Evolutionary conservation across 2,797 vertebrate species (phyloP).

Genomic region (Gastrophryne carolinensis): DNA sequence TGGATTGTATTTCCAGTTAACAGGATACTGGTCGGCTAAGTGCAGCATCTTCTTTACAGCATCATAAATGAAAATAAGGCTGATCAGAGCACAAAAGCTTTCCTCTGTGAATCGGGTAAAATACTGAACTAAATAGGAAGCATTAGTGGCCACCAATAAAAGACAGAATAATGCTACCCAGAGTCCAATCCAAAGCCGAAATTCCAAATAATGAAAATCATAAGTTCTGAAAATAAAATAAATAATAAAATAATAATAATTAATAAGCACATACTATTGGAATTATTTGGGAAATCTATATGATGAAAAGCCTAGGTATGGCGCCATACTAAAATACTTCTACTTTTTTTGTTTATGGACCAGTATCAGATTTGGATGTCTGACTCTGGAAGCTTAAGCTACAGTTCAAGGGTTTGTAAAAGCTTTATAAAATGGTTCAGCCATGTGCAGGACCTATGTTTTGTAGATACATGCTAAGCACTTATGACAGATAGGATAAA

Average conservation of each 20-base stretch:
- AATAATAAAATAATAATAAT: background rate
- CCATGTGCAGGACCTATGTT: no score
- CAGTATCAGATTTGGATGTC: no score
- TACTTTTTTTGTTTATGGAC: no score
- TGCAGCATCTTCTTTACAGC: slow-evolving; percentile 74
- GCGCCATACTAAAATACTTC: no score
- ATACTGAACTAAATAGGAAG: slow-evolving; percentile 72
- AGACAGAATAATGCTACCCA: slow-evolving; percentile 75
- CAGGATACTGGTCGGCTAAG: slow-evolving; percentile 66
- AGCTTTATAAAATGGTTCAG: no score
- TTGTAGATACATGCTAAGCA: no score
- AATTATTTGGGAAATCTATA: no score
- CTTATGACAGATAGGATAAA: no score
- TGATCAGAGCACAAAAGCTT: slow-evolving; percentile 77
- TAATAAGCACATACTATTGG: no score
- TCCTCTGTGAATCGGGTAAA: slow-evolving; percentile 78
- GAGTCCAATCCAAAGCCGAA: slow-evolving; percentile 77
- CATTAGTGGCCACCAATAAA: slow-evolving; percentile 72
- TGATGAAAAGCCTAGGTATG: no score
- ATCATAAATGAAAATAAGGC: slow-evolving; percentile 76
- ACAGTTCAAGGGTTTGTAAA: no score
- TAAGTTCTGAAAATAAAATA: slow-evolving; percentile 61
- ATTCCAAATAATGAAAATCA: slow-evolving; percentile 71
- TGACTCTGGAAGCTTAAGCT: no score
- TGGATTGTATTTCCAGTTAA: slow-evolving; percentile 66